Conservation (phyloP, 1,140 invertebrate genomes). For the Micrasema longulum region DNA sequence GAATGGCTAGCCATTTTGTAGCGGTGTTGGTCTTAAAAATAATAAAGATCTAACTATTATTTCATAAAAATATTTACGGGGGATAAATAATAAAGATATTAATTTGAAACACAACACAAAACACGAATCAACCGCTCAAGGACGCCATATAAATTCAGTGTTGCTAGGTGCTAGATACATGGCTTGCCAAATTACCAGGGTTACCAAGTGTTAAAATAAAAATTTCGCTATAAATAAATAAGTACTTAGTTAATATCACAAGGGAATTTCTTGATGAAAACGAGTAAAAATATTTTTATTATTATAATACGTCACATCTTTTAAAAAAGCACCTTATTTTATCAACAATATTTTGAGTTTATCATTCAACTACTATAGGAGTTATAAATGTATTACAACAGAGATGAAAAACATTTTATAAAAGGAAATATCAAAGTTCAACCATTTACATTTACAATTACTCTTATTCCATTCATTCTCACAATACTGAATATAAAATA, state of each 20-base stretch:
- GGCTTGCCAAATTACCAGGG: background rate
- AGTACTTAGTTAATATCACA: background rate
- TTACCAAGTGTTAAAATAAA: background rate
- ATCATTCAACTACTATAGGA: background rate
- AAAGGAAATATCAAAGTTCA: background rate
- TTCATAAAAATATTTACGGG: background rate
- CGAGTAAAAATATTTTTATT: background rate
- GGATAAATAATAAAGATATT: conserved; percentile 4
- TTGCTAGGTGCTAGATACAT: background rate
- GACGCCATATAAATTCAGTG: conserved; percentile 13
- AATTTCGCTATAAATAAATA: background rate
- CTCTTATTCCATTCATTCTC: too few species aligned
- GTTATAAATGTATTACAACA: too few species aligned
- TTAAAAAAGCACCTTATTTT: background rate
- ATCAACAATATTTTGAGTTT: background rate
- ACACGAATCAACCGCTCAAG: background rate
- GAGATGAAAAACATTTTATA: too few species aligned
- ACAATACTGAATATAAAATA: too few species aligned
- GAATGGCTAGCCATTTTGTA: conserved; percentile 23
- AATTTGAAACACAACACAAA: conserved; percentile 2
- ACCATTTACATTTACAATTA: background rate
- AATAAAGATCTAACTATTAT: conserved; percentile 2
- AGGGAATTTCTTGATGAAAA: too few species aligned
- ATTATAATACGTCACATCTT: background rate
- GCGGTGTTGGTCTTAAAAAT: background rate